These are phyloP conservation scores for Drosophila ercepeae DNA, from an alignment of 1,140 invertebrate species.

Conservation along the genomic window DNA sequence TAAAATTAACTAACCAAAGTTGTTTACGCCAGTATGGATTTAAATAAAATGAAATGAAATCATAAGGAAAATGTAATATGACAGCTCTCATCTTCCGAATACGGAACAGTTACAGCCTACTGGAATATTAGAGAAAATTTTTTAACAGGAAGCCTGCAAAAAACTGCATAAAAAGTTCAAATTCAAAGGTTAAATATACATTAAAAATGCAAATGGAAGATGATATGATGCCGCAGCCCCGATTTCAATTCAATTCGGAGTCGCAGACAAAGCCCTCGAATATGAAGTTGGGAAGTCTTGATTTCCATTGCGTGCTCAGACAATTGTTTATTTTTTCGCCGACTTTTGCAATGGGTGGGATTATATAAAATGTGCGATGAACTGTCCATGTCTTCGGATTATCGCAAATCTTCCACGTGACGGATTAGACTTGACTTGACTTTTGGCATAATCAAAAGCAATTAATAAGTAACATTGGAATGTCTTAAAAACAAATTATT, in stretches of 20 bases:
- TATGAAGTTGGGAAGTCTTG: constrained; percentile 48
- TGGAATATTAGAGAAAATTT: neutral
- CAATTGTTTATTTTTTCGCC: constrained; percentile 39
- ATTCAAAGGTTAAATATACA: constrained; percentile 56
- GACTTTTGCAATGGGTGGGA: constrained; percentile 8
- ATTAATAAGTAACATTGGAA: too few species aligned
- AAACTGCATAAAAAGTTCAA: constrained; percentile 31
- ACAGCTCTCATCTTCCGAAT: neutral
- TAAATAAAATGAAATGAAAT: neutral
- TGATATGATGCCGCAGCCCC: constrained; percentile 2
- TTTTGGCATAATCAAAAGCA: neutral
- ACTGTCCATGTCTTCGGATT: constrained; percentile 18
- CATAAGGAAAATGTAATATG: neutral
- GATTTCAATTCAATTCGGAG: constrained; percentile 32
- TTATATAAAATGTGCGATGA: constrained; percentile 42
- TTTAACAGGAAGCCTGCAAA: constrained; percentile 8
- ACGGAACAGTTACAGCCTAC: constrained; percentile 12
- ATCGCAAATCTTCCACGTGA: neutral
- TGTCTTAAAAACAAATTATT: too few species aligned
- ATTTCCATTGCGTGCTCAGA: constrained; percentile 55
- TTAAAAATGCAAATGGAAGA: constrained; percentile 63
- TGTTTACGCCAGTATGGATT: neutral
- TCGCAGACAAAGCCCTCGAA: constrained; percentile 31
- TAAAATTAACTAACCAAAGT: neutral
- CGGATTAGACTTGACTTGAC: neutral